Percentiles rank a stretch among this genome's conserved stretches.
Evolutionary conservation across 2,113 vertebrate genomes (phyloP).

Genomic region (Empidonax traillii): DNA sequence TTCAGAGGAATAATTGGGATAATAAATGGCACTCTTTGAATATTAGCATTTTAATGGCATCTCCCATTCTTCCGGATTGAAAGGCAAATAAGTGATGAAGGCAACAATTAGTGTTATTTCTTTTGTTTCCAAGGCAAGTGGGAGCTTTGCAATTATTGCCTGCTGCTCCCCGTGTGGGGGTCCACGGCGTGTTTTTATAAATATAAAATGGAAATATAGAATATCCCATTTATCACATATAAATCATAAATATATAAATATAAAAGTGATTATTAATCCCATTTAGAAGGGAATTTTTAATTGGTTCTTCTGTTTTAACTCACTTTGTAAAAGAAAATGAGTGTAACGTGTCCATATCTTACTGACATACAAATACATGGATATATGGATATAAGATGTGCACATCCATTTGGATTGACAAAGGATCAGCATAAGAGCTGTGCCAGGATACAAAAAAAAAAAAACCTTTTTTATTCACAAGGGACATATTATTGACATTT

Average conservation of each 20-base stretch:
- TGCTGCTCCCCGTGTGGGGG: rapidly evolving
- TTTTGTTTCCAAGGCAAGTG: neutral
- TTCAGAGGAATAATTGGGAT: neutral
- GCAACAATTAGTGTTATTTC: neutral
- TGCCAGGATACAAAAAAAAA: neutral
- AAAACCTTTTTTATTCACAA: neutral
- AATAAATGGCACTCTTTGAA: neutral
- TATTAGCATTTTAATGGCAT: neutral
- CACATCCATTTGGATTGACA: neutral
- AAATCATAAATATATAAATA: neutral
- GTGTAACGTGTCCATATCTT: rapidly evolving
- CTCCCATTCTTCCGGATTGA: neutral
- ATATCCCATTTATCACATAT: neutral
- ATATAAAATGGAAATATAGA: neutral
- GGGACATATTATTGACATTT: neutral
- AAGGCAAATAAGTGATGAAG: neutral
- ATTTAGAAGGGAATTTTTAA: neutral
- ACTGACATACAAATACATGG: no score
- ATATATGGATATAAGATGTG: neutral
- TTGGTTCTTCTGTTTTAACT: neutral
- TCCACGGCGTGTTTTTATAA: neutral
- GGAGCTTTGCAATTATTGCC: neutral
- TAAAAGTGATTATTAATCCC: neutral
- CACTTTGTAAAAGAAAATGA: neutral
- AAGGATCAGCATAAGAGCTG: neutral